Conservation (phyloP, 2,113 vertebrate genomes). For the Peucedramus taeniatus region DNA sequence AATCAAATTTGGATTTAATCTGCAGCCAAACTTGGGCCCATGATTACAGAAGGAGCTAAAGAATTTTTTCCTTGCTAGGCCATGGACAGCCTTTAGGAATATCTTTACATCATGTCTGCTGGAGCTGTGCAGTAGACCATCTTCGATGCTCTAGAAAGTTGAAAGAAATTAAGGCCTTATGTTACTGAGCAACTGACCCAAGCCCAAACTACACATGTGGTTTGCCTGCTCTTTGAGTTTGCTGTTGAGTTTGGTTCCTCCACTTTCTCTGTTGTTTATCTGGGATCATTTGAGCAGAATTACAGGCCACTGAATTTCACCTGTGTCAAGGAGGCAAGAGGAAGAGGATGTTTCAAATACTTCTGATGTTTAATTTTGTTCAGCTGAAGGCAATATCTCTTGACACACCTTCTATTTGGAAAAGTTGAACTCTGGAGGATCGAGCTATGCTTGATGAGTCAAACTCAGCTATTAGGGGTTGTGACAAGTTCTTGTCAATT, state of each 20-base stretch:
- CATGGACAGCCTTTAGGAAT: not conserved
- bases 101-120: not conserved
- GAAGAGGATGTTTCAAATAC: not conserved
- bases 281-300: not conserved
- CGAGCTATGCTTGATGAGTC: not conserved
- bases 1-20: not conserved
- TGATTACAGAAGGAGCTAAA: not conserved
- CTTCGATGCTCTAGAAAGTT: not conserved
- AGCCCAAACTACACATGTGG: fast-evolving
- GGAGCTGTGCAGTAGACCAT: not conserved
- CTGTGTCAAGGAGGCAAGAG: not conserved
- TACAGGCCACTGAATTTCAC: not conserved
- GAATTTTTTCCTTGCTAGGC: not conserved
- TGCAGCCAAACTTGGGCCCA: not conserved
- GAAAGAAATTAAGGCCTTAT: not conserved
- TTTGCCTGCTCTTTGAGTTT: not conserved
- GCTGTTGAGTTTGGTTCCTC: not conserved
- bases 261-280: not conserved
- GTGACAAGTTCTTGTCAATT: not conserved
- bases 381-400: not conserved
- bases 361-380: not conserved
- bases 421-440: not conserved
- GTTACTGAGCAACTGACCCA: not conserved
- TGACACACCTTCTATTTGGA: not conserved
- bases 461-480: not conserved